Conservation (phyloP, 1,140 invertebrate species). For the Harpegnathos saltator region DNA sequence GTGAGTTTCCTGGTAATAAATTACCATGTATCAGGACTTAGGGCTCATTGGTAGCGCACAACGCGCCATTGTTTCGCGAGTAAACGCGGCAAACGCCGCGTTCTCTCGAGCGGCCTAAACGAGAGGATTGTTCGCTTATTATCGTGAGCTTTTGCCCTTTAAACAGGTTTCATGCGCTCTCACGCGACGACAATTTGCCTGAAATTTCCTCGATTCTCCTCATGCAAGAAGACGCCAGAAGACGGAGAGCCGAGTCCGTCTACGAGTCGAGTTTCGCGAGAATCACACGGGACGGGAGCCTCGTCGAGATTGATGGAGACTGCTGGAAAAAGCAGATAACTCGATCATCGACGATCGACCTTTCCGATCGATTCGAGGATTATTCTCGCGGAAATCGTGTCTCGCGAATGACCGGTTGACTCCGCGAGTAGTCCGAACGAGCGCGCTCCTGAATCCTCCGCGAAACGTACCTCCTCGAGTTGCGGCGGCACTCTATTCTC, state of each 20-base stretch:
- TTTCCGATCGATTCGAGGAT: neutral
- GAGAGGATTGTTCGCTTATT: constrained; percentile 51
- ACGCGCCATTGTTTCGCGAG: constrained; percentile 61
- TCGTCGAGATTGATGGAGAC: neutral
- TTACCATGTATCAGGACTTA: constrained; percentile 62
- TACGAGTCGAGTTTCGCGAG: neutral
- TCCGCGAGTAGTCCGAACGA: neutral
- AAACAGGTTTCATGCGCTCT: constrained; percentile 43
- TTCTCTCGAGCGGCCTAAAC: constrained; percentile 36
- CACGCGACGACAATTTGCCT: constrained; percentile 55
- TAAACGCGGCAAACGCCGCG: constrained; percentile 29
- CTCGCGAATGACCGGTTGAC: neutral
- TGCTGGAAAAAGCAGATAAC: too few relatives aligned
- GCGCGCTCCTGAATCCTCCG: neutral
- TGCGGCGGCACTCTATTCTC: constrained; percentile 75
- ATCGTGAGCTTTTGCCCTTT: constrained; percentile 55
- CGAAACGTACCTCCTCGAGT: constrained; percentile 71
- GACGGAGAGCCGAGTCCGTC: too few relatives aligned
- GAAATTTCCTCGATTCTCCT: constrained; percentile 42
- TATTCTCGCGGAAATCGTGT: neutral
- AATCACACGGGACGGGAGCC: constrained; percentile 11
- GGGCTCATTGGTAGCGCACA: constrained; percentile 38
- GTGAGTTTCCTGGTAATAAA: constrained; percentile 71
- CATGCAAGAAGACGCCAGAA: too few relatives aligned
- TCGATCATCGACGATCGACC: too few relatives aligned